A percentile compares a stretch with the other conserved stretches of the same genome.
phyloP scores from a whole-genome alignment of 1,140 invertebrate species.

The Thaumatotibia leucotreta region DNA sequence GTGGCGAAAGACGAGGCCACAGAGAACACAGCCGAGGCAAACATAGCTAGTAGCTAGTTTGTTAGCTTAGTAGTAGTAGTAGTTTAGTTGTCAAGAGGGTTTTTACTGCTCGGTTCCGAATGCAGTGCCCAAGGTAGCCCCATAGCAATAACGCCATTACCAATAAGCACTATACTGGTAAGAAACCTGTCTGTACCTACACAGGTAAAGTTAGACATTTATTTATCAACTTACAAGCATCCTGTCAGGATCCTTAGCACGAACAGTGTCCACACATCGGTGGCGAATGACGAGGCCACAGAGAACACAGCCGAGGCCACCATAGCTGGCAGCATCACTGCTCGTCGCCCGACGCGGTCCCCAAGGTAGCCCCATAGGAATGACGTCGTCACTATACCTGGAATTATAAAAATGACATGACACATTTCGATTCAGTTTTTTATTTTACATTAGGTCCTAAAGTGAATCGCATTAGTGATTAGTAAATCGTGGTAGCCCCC shows the following conservation, averaged over 20 bases:
- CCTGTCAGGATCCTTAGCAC: slow-evolving; percentile 80
- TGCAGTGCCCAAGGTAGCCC: slow-evolving; percentile 84
- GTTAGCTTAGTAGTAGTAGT: no score
- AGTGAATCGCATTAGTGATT: no score
- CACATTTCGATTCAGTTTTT: no score
- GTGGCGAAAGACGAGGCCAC: slow-evolving; percentile 78
- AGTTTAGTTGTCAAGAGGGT: no score
- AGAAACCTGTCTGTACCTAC: no score
- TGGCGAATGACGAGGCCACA: slow-evolving; percentile 77
- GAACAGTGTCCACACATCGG: slow-evolving; percentile 78
- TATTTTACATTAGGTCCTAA: no score
- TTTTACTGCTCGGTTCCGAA: slow-evolving; percentile 79
- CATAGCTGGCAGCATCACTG: slow-evolving; percentile 78
- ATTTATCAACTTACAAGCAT: slow-evolving; percentile 79
- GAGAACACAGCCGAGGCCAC: slow-evolving; percentile 77
- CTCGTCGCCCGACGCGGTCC: slow-evolving; percentile 81
- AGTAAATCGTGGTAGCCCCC: no score
- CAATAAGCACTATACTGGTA: no score
- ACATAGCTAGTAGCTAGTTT: slow-evolving; percentile 78
- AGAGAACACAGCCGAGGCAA: slow-evolving; percentile 77
- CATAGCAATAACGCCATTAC: slow-evolving; percentile 84
- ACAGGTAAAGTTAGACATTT: no score
- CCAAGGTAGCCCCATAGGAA: slow-evolving; percentile 86
- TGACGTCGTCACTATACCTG: slow-evolving; percentile 86
- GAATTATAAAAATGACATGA: slow-evolving; percentile 14